Evolutionary conservation across 2,888 invertebrate species (phyloP).

Genomic region (Watsonalla binaria): DNA sequence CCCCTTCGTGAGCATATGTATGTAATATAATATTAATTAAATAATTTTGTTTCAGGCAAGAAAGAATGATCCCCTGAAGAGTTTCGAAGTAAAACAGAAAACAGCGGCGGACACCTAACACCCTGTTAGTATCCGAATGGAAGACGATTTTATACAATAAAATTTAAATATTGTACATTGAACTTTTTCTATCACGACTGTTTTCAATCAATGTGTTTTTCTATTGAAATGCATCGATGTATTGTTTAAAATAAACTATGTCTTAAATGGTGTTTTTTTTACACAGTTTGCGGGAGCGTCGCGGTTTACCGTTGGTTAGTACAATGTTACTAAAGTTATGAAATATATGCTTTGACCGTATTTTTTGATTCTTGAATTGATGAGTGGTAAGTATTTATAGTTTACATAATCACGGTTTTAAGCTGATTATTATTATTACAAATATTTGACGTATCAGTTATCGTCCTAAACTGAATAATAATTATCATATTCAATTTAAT

Average conservation of each 20-base stretch:
- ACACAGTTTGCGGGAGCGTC: constrained; percentile 34
- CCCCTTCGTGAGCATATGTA: no score
- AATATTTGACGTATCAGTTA: no score
- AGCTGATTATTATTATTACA: no score
- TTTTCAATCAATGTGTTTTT: constrained; percentile 16
- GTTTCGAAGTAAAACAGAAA: constrained; percentile 81
- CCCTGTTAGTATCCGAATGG: constrained; percentile 49
- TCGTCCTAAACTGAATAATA: no score
- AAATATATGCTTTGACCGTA: no score
- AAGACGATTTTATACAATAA: constrained; percentile 11
- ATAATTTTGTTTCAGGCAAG: constrained; percentile 70
- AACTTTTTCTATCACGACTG: constrained; percentile 7
- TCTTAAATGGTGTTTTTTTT: constrained; percentile 44
- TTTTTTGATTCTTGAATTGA: no score
- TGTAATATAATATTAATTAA: no score
- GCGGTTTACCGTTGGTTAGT: constrained; percentile 40
- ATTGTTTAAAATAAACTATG: constrained; percentile 24
- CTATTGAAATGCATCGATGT: constrained; percentile 10
- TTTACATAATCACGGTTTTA: no score
- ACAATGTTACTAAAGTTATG: constrained; percentile 10
- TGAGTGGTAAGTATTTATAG: no score
- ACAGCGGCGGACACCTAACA: constrained; percentile 50
- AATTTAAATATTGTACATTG: constrained; percentile 15
- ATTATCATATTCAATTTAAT: no score
- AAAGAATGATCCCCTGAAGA: constrained; percentile 82